phyloP scores from a whole-genome alignment of 2,797 vertebrate genomes.

The Brachymystax lenok region DNA sequence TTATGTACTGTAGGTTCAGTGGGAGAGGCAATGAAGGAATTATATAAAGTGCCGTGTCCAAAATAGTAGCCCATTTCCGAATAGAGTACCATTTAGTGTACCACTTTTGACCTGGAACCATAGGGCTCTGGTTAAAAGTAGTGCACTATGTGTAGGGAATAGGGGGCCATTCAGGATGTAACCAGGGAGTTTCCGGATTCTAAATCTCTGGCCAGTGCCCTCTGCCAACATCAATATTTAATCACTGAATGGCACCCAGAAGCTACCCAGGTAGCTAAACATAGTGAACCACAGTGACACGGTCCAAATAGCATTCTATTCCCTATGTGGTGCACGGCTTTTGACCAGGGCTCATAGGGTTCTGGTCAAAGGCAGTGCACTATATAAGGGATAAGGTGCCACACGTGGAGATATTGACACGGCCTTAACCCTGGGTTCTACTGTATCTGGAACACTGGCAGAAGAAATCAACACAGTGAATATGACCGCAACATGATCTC shows the following conservation, averaged over 20 bases:
- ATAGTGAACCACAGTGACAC: neutral
- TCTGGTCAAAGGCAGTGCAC: no score
- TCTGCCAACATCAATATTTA: conserved; percentile 56
- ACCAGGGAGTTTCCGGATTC: conserved; percentile 63
- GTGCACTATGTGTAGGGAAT: neutral
- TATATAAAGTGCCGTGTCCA: no score
- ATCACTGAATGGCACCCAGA: conserved; percentile 42
- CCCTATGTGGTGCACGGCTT: no score
- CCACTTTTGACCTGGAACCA: neutral
- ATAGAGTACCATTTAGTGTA: neutral
- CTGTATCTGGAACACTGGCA: neutral
- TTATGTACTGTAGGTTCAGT: conserved; percentile 12
- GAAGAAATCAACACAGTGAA: neutral
- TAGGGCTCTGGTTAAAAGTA: neutral
- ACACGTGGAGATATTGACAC: neutral
- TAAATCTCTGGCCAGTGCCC: conserved; percentile 31
- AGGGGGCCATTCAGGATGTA: neutral
- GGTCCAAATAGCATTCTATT: neutral
- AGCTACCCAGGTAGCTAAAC: no score
- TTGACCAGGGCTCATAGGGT: no score
- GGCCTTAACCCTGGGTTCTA: no score
- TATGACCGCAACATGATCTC: neutral
- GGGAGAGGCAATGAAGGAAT: conserved; percentile 34
- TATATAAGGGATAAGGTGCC: neutral
- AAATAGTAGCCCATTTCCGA: neutral